Evolutionary conservation across 2,888 invertebrate species (phyloP), one percentile per base, ranked within the genome.

Genomic region (Microplitis manilae): DNA sequence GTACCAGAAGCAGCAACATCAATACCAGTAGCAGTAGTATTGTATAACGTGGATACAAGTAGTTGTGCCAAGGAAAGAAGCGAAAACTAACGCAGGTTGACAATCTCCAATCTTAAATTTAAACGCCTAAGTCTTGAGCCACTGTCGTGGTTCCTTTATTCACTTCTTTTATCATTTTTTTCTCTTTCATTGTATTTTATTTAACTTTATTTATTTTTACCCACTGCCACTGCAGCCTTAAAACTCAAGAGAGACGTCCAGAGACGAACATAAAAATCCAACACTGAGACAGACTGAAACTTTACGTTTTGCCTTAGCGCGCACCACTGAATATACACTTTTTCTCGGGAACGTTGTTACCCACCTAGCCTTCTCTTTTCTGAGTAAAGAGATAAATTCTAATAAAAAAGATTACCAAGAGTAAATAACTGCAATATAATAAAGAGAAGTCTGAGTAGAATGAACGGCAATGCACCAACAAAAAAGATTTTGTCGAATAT

Each of bases 1-100:
- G 15, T 50, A n/a, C 50, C 41, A 7, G 17, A 2, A 50, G 6
- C 77, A 30, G 30, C 30, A 30, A 30, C 30, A 30, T 30, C 30
- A 30, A 4, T 30, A 30, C 30, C 30, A 30, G 30, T 30, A 30
- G 2, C 30, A 30, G 30, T 30, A 30, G 30, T 30, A 30, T 30
- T 30, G 4, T 30, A 30, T 30, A 30, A 30, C 30, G 30, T 30
- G 30, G 30, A 30, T 30, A 30, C 30, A 30, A 30, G 30, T 30
- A 30, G 30, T 30, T 76, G 75, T 73, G 78, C 68, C 77, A 79
- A 81, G 77, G 74, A 75, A 73, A 77, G 76, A 79, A 77, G 76
- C 4, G 50, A 50, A 50, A 73, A 76, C 78, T 81, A 81, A 80
- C 78, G 76, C 76, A 75, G 78, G 79, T 79, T 80, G 80, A 82